Base-by-base conservation (phyloP, 2,113 vertebrate species). In the Synodontis membranacea region DNA sequence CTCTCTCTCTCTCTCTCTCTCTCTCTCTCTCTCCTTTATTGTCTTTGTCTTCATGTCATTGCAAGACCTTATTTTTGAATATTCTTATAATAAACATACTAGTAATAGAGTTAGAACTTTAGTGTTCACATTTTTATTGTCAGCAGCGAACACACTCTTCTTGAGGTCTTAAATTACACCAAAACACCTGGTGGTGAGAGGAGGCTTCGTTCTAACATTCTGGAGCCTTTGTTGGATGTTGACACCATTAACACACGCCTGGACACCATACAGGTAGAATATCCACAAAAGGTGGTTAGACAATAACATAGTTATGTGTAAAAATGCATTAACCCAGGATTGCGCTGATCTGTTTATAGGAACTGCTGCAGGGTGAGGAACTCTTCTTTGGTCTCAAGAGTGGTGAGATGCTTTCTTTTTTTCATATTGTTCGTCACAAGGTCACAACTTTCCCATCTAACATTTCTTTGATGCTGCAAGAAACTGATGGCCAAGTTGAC, bases 101-200 rank as follows among this genome's bases (percentile, higher is more conserved):
- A 31, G 56, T 34, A 50, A 46, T 17, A 60, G 80, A 0, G 31
- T 79, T 11, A 15, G 42, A n/a, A 84, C 44, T 25, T 34, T 14
- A 42, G 28, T 72, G 46, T 60, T 60, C 4, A 31, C 31, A 75
- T 80, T 86, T 56, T 76, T 34, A 89, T 58, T 78, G 5, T 84
- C 78, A 99, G 97, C 93, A 97, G 94, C 74, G 91, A 94, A 62
- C 96, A 99, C 76, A 97, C 97, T 0, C 96, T 99, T 48, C 95
- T 98, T 87, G 97, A 97, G 48, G 95, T 98, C 75, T 93, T 99
- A 80, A 99, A 99, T 92, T 95, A 97, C 91, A 99, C 97, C 21
- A 99, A 97, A 94, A 99, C 98, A 86, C 94, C 97, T 0, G 97
- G 97, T 87, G 98, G 98, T 68, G 96, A 96, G 84, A 95, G 97